Evolutionary conservation across 2,113 vertebrate genomes (phyloP).

Genomic region (Heloderma charlesbogerti): DNA sequence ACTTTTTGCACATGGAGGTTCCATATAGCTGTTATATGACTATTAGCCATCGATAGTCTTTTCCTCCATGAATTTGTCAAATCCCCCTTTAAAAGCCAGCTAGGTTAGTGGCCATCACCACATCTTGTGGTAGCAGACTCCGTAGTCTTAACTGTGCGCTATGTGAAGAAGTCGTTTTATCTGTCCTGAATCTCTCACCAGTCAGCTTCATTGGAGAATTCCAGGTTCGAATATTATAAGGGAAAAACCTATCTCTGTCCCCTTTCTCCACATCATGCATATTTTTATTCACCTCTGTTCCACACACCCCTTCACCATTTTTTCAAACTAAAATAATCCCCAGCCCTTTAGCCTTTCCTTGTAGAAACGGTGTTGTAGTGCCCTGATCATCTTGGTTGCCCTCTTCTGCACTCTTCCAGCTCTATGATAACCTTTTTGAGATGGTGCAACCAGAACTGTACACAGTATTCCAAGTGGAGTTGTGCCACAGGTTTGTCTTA

Average conservation of each 20-base stretch:
- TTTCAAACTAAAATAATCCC: neutral
- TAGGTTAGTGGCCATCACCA: neutral
- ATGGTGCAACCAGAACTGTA: neutral
- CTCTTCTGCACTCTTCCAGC: neutral
- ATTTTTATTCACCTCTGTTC: too few relatives aligned
- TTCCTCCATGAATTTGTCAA: neutral
- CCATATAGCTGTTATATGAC: neutral
- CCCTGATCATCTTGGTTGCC: neutral
- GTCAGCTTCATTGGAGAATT: neutral
- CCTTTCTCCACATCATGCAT: too few relatives aligned
- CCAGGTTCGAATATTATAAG: neutral
- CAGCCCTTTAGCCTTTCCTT: neutral
- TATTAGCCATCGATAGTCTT: neutral
- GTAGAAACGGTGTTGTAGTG: neutral
- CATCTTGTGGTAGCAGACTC: too few relatives aligned
- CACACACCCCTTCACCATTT: neutral
- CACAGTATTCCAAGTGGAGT: neutral
- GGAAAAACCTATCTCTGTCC: neutral
- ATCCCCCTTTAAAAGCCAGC: neutral
- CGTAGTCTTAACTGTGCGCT: too few relatives aligned
- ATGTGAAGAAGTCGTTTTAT: too few relatives aligned
- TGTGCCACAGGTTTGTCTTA: neutral
- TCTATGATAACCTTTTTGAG: neutral
- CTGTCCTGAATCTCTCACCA: neutral
- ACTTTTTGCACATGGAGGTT: neutral